Base-by-base conservation (phyloP, 1,140 invertebrate genomes). In the Calosoma granatense region DNA sequence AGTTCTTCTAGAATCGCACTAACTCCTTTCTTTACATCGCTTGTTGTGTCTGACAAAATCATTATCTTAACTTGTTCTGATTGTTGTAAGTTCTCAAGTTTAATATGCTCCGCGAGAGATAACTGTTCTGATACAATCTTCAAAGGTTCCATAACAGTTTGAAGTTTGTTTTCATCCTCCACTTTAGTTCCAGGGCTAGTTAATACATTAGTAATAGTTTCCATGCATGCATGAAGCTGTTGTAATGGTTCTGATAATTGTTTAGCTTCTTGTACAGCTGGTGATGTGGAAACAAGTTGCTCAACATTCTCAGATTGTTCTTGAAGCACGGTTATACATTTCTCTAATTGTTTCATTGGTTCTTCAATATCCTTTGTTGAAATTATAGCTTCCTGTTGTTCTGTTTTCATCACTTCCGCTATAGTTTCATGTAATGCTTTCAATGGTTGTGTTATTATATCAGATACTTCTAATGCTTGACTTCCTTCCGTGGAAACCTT, bases 311-410 rank as follows among this genome's bases (percentile, higher is more conserved):
- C 57, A 54, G 51, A 2, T 17, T 2, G 41, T 51, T 56, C 36
- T 51, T 56, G 11, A 1, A 51, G 14, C 14, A 56, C 15, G 9
- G 36, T 39, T 12, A 56, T 56, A 0, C 17, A 51, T 20, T 51
- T 43, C 22, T 43, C 26, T 22, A 56, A n/a, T 39, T 56, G 6
- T 4, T 12, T 12, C 6, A 47, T 47, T 47, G 6, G 41, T 47
- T 47, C 41, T 17, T 47, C 15, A 12, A 47, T 17, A 22, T 22
- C 52, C 54, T 60, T 52, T 20, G 20, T 23, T 36, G 43, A 56
- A 22, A 30, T 47, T 39, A 20, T 54, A 23, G 47, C 51, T 53
- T 56, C 39, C 51, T 56, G 43, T 1, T 39, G 1, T 56, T 60
- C 54, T 47, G 21, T 30, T 9, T 47, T 23, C 2, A 39, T 22